phyloP scores from a whole-genome alignment of 2,113 vertebrate genomes.

The Thalassoma bifasciatum region DNA sequence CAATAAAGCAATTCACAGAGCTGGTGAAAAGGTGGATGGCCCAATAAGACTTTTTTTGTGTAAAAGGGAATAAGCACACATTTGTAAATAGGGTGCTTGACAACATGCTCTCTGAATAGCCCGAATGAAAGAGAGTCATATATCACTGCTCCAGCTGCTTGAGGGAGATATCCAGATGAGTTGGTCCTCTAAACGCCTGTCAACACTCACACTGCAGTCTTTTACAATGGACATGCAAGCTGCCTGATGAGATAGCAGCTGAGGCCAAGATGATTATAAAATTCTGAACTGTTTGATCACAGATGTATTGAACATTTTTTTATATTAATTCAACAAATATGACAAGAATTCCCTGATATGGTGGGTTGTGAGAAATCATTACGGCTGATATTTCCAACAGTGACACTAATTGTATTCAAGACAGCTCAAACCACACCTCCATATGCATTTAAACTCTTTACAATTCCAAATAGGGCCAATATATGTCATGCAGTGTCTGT shows the following conservation, averaged over 20 bases:
- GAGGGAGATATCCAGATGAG: slow-evolving; percentile 56
- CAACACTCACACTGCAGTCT: slow-evolving; percentile 31
- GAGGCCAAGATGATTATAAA: not conserved
- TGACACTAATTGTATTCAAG: not conserved
- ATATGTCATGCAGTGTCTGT: not conserved
- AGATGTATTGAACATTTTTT: not conserved
- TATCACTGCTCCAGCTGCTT: slow-evolving; percentile 54
- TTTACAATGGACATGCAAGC: slow-evolving; percentile 16
- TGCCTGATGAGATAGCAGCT: slow-evolving; percentile 28
- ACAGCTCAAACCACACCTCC: not conserved
- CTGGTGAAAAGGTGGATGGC: slow-evolving; percentile 9
- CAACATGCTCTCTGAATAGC: slow-evolving; percentile 34
- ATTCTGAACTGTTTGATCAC: not conserved
- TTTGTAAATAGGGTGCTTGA: slow-evolving; percentile 57
- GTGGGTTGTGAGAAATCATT: not conserved
- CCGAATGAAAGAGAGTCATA: slow-evolving; percentile 42
- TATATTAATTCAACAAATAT: not conserved
- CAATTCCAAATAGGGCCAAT: not conserved
- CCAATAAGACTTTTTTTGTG: slow-evolving; percentile 29
- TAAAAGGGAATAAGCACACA: slow-evolving; percentile 48
- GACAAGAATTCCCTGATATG: not conserved
- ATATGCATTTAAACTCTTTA: not conserved
- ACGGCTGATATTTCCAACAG: not conserved
- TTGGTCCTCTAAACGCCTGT: slow-evolving; percentile 2
- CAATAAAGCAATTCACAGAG: slow-evolving; percentile 20